Evolutionary conservation across 1,140 invertebrate genomes (phyloP), one percentile per base, ranked within the genome.

Genomic region (Akabosia matsudoensis): DNA sequence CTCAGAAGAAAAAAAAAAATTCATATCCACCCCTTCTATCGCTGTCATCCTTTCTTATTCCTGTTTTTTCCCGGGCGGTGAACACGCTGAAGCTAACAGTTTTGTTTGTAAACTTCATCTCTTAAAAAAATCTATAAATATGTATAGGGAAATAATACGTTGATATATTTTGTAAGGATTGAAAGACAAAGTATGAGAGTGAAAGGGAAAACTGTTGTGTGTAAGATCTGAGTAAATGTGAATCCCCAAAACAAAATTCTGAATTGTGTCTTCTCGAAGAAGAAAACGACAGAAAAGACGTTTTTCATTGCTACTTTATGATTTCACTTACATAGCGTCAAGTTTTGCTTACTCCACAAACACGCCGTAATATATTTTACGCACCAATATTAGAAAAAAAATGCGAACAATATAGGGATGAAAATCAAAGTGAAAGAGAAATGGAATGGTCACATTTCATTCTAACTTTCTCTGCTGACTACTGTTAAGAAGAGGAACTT

Each of bases 181-280:
- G 37, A 45, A 45, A 45, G 37, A 45, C 37, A 45, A 45, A 45
- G 37, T 45, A 18, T 18, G 7, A 45, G 37, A 45, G 37, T 45
- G 37, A 45, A n/a, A 45, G 37, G 7, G 37, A 45, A 18, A 10
- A 45, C 13, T 22, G n/a, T 10, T 61, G 24, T 24, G 7, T 61
- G n/a, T 14, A 61, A 30, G 28, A 22, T 67, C 61, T 67, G 28
- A 30, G 13, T 67, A 67, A 67, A 67, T 67, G 61, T 31, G 61
- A 67, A 67, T 67, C 61, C 61, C 61, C 30, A 4, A 7, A 67
- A 67, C 4, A 67, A 67, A n/a, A n/a, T n/a, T n/a, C n/a, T n/a
- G n/a, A n/a, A n/a, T n/a, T n/a, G n/a, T n/a, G n/a, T n/a, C n/a
- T n/a, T n/a, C n/a, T n/a, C n/a, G n/a, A n/a, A n/a, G n/a, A n/a